These are phyloP conservation scores for Galerucella nymphaeae DNA, from an alignment of 2,888 invertebrate species.

Conservation along the genomic window DNA sequence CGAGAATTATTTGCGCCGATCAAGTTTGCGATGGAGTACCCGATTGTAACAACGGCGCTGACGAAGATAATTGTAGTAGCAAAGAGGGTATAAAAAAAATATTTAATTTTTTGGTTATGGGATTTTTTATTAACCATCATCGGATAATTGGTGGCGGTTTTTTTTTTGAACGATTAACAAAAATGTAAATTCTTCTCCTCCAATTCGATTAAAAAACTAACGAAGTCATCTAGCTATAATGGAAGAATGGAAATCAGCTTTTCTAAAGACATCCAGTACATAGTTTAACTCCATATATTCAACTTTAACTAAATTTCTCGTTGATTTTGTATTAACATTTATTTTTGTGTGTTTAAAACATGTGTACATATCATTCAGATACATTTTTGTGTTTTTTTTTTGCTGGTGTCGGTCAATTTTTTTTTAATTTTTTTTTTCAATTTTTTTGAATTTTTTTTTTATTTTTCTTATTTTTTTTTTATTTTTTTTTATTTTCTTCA, in stretches of 20 bases:
- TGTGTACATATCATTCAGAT: neutral
- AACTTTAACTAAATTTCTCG: neutral
- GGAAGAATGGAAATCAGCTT: neutral
- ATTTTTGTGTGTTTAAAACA: neutral
- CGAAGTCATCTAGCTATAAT: neutral
- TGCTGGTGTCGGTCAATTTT: neutral
- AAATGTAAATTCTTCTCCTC: neutral
- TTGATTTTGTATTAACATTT: constrained; percentile 1
- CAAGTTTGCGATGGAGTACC: constrained; percentile 72
- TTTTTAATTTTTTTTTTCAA: no score
- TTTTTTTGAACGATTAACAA: no score
- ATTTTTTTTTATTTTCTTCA: no score
- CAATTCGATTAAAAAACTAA: neutral
- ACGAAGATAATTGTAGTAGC: constrained; percentile 56
- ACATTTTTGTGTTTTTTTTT: neutral
- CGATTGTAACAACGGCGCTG: constrained; percentile 75
- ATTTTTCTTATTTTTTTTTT: no score
- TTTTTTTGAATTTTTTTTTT: no score
- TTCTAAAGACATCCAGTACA: neutral
- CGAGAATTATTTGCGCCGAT: constrained; percentile 68
- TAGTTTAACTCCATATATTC: neutral
- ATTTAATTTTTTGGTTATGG: constrained; percentile 41
- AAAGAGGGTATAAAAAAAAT: constrained; percentile 8
- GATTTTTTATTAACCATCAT: constrained; percentile 13
- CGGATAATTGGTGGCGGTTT: neutral